Conservation (phyloP, 35 echinoderm and acorn worm species). For the Acanthaster planci region DNA sequence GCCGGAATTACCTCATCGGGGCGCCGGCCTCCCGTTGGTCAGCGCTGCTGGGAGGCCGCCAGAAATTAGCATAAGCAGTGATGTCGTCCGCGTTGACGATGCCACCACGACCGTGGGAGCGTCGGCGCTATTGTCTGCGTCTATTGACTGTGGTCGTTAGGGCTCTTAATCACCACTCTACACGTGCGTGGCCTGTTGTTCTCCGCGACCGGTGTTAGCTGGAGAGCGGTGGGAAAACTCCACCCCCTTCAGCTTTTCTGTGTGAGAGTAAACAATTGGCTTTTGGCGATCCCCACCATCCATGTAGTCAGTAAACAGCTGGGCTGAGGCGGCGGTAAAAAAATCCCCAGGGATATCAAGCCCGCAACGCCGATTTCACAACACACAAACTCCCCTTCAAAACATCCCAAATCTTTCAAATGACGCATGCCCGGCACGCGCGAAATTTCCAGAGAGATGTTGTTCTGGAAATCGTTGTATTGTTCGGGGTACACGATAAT, state of each 20-base stretch:
- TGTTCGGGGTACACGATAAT: constrained; percentile 12
- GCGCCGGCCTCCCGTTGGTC: not conserved
- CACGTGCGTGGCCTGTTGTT: constrained; percentile 29
- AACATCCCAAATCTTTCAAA: not conserved
- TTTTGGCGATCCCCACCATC: not conserved
- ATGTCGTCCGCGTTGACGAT: not conserved
- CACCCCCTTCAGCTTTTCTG: constrained; percentile 10
- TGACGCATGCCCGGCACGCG: constrained; percentile 11
- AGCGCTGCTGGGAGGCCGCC: not conserved
- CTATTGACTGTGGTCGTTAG: constrained; percentile 33
- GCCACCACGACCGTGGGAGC: constrained; percentile 3
- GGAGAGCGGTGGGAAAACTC: constrained; percentile 24
- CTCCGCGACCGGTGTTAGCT: constrained; percentile 7
- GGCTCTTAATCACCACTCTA: constrained; percentile 13
- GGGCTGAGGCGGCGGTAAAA: too few relatives aligned
- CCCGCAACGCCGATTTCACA: too few relatives aligned
- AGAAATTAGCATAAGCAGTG: constrained; percentile 9
- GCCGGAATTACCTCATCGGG: not conserved
- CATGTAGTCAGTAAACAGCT: not conserved
- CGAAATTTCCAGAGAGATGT: not conserved
- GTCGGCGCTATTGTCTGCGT: constrained; percentile 3
- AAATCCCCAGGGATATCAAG: too few relatives aligned
- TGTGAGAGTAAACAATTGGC: constrained; percentile 28
- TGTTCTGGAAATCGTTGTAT: not conserved
- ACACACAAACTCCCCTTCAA: too few relatives aligned